Percentiles rank a stretch among this genome's conserved stretches.
Evolutionary conservation across 2,797 vertebrate genomes (phyloP).

Genomic region (Bradypodion ventrale): DNA sequence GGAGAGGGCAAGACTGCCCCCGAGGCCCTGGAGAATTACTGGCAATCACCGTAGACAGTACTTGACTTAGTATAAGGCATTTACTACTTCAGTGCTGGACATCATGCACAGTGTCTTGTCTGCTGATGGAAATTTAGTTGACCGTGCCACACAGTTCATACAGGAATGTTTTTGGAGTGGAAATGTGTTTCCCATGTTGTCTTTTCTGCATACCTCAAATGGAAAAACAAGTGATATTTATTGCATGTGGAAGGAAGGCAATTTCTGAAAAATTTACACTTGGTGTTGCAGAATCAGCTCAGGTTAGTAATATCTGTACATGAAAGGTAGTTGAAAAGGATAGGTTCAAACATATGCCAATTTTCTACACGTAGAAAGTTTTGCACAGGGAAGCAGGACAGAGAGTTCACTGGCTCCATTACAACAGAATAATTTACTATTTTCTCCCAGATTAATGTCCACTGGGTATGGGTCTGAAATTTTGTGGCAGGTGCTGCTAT

Average conservation of each 20-base stretch:
- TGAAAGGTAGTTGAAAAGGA: not conserved
- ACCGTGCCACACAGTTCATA: not conserved
- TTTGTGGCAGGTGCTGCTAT: constrained; percentile 54
- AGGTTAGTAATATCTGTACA: not conserved
- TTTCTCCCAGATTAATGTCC: constrained; percentile 26
- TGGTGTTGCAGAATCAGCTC: not conserved
- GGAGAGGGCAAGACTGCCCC: not conserved
- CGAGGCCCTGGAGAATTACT: not conserved
- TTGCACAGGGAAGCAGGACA: not conserved
- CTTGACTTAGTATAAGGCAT: not conserved
- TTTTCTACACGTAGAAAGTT: not conserved
- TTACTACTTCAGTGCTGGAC: not conserved
- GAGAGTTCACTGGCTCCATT: constrained; percentile 11
- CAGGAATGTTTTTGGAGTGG: not conserved
- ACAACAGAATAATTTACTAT: not conserved
- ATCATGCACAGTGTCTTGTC: not conserved
- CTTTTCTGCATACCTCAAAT: not conserved
- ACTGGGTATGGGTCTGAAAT: constrained; percentile 38
- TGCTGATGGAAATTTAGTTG: not conserved
- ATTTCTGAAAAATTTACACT: not conserved
- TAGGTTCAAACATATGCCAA: not conserved
- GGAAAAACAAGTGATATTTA: not conserved
- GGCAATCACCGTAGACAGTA: not conserved
- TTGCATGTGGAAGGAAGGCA: too few relatives aligned
- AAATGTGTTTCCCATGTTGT: not conserved